phyloP scores from a whole-genome alignment of 1,140 invertebrate genomes.

The Wiebesia pumilae region DNA sequence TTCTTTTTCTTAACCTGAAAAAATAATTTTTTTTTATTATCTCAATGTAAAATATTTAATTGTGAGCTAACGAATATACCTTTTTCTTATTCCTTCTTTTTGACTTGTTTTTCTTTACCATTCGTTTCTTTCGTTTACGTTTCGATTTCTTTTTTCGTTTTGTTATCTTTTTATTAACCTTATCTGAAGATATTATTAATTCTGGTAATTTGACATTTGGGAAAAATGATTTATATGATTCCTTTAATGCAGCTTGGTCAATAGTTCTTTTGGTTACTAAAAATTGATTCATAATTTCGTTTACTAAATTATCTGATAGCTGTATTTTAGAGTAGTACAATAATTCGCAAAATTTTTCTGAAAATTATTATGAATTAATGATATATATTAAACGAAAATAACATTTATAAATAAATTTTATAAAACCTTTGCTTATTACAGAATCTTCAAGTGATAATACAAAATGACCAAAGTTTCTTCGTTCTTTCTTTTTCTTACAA shows the following conservation, averaged over 20 bases:
- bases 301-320: constrained; percentile 67
- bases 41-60: neutral
- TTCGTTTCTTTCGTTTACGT: constrained; percentile 39
- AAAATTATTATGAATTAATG: constrained; percentile 54
- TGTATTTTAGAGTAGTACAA: constrained; percentile 67
- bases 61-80: neutral
- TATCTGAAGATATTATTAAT: constrained; percentile 51
- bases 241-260: constrained; percentile 65
- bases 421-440: constrained; percentile 53
- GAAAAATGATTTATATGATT: constrained; percentile 68
- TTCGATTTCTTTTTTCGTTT: constrained; percentile 40
- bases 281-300: constrained; percentile 66
- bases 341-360: constrained; percentile 63
- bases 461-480: constrained; percentile 71
- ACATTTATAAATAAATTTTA: constrained; percentile 41
- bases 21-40: constrained; percentile 4
- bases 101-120: constrained; percentile 38
- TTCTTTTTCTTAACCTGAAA: constrained; percentile 36
- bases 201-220: constrained; percentile 63
- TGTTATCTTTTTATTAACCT: constrained; percentile 36
- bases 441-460: constrained; percentile 61
- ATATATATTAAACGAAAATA: neutral
- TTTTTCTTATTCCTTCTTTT: constrained; percentile 27
- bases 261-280: constrained; percentile 60
- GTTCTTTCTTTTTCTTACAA: constrained; percentile 68